Evolutionary conservation across 2,888 invertebrate species (phyloP).

Genomic region (Liodrosophila aerea): DNA sequence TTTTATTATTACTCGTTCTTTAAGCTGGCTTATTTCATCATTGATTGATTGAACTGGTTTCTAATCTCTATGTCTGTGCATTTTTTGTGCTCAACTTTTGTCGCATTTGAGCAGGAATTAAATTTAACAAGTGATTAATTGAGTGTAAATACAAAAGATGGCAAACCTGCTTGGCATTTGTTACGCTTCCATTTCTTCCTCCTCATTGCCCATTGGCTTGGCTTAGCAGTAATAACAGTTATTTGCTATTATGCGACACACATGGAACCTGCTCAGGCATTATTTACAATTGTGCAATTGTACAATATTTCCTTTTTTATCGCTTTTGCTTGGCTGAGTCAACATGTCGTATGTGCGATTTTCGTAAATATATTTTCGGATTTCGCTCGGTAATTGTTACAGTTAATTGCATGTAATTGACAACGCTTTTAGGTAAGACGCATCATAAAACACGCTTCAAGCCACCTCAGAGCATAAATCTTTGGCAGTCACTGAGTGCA

Average conservation of each 20-base stretch:
- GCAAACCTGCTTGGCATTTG: constrained; percentile 5
- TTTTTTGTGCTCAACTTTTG: background rate
- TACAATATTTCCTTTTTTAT: background rate
- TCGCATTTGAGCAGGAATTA: background rate
- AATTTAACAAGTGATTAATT: constrained; percentile 27
- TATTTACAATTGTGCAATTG: constrained; percentile 21
- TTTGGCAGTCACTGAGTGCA: constrained; percentile 32
- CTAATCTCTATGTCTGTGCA: background rate
- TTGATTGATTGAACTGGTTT: constrained; percentile 13
- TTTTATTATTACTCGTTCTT: background rate
- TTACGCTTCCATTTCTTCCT: constrained; percentile 1
- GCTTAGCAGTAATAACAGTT: constrained; percentile 21
- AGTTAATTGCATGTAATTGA: constrained; percentile 71
- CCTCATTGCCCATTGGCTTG: constrained; percentile 11
- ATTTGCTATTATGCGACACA: constrained; percentile 17
- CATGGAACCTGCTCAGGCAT: constrained; percentile 17
- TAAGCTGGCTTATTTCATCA: background rate
- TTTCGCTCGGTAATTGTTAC: constrained; percentile 44
- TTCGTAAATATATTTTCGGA: constrained; percentile 29
- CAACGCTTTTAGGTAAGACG: constrained; percentile 56
- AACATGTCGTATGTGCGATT: constrained; percentile 33
- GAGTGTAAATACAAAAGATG: constrained; percentile 27
- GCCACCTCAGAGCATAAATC: constrained; percentile 54
- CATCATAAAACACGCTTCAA: constrained; percentile 58
- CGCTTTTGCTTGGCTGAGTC: constrained; percentile 13